These are phyloP conservation scores for Chrysina gloriosa DNA, from an alignment of 2,888 invertebrate species.

Conservation along the genomic window DNA sequence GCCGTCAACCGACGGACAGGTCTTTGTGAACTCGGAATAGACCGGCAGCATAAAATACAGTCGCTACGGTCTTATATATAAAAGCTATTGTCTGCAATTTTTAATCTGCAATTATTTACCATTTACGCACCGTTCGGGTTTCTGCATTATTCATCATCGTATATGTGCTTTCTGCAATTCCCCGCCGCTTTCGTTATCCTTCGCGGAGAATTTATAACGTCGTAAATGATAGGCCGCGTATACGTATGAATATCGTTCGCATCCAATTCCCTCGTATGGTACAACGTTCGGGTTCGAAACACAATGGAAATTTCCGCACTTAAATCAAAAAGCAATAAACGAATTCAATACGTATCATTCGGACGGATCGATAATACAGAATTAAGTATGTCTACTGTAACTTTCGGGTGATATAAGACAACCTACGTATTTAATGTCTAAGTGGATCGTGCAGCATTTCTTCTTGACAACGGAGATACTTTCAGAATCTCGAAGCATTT, in stretches of 20 bases:
- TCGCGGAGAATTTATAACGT: constrained; percentile 10
- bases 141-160: constrained; percentile 48
- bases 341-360: not conserved
- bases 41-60: constrained; percentile 35
- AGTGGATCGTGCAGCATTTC: no score
- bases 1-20: constrained; percentile 21
- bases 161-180: not conserved
- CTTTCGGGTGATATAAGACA: no score
- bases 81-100: constrained; percentile 45
- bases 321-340: not conserved
- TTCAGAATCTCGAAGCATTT: no score
- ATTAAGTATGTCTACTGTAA: no score
- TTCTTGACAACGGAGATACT: no score
- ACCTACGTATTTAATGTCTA: no score
- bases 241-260: not conserved
- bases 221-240: not conserved
- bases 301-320: not conserved
- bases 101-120: constrained; percentile 49
- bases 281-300: not conserved
- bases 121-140: constrained; percentile 43
- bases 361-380: not conserved
- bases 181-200: constrained; percentile 3
- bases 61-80: constrained; percentile 12
- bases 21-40: constrained; percentile 22
- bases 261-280: not conserved